Conservation (phyloP, 1,140 invertebrate species). For the Zaprionus ghesquierei region DNA sequence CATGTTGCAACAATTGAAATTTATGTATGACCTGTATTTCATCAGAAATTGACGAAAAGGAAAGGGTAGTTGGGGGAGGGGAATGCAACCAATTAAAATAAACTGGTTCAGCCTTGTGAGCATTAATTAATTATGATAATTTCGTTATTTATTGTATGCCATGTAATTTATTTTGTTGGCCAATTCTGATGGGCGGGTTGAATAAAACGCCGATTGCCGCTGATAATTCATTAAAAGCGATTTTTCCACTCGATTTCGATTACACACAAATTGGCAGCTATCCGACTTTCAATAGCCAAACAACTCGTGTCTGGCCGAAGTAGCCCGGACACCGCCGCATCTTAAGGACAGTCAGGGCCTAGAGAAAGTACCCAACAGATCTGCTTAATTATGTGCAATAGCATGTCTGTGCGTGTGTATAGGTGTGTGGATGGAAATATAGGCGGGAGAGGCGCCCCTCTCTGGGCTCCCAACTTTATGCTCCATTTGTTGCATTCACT, state of each 20-base stretch:
- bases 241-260: conserved; percentile 15
- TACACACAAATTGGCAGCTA: conserved; percentile 37
- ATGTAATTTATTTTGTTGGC: conserved; percentile 2
- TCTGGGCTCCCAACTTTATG: conserved; percentile 20
- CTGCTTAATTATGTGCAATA: conserved; percentile 61
- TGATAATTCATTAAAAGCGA: conserved; percentile 31
- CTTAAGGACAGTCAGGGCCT: conserved; percentile 10
- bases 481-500: conserved; percentile 68
- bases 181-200: conserved; percentile 1
- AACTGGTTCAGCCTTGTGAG: conserved; percentile 25
- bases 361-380: conserved; percentile 38
- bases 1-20: conserved; percentile 11
- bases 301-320: neutral
- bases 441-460: conserved; percentile 23
- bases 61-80: neutral
- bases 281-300: conserved; percentile 12
- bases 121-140: conserved; percentile 28
- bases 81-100: conserved; percentile 12
- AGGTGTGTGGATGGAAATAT: conserved; percentile 28
- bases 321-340: neutral
- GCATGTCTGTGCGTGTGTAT: neutral
- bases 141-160: conserved; percentile 25
- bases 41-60: neutral
- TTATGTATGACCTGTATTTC: conserved; percentile 16
- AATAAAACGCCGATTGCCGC: conserved; percentile 23